Evolutionary conservation across 2,888 invertebrate genomes (phyloP).

Genomic region (Emmelina monodactyla): DNA sequence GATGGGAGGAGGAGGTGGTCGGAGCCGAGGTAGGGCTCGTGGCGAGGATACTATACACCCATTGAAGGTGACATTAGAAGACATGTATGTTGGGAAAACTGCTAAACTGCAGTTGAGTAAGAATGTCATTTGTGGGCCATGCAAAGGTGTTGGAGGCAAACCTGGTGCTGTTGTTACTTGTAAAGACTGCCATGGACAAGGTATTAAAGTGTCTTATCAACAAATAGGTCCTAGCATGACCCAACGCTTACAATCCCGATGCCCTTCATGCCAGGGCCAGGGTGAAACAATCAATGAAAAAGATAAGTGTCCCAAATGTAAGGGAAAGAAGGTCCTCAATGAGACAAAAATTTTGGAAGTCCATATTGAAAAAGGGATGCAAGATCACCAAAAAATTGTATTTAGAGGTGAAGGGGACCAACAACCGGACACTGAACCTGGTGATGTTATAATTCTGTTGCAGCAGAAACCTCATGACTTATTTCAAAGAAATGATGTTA

Average conservation of each 20-base stretch:
- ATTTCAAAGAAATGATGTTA: slow-evolving; percentile 80
- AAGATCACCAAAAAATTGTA: slow-evolving; percentile 83
- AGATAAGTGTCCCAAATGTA: slow-evolving; percentile 83
- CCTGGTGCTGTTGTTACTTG: slow-evolving; percentile 73
- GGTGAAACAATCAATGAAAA: slow-evolving; percentile 81
- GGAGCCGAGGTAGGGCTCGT: slow-evolving; percentile 63
- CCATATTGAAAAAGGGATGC: slow-evolving; percentile 89
- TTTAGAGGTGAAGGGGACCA: slow-evolving; percentile 93
- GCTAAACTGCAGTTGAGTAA: slow-evolving; percentile 83
- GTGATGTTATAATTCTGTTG: slow-evolving; percentile 88
- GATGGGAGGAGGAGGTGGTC: slow-evolving; percentile 62
- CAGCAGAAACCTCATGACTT: slow-evolving; percentile 80
- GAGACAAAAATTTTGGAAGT: slow-evolving; percentile 88
- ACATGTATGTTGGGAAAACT: slow-evolving; percentile 89
- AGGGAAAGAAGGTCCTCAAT: slow-evolving; percentile 83
- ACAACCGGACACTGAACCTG: slow-evolving; percentile 83
- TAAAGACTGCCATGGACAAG: slow-evolving; percentile 78
- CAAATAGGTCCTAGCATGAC: slow-evolving; percentile 73
- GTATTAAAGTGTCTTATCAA: slow-evolving; percentile 76
- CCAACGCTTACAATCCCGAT: slow-evolving; percentile 69
- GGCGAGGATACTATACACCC: slow-evolving; percentile 88
- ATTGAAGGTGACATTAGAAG: slow-evolving; percentile 86
- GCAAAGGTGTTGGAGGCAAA: slow-evolving; percentile 80
- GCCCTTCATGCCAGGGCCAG: slow-evolving; percentile 70
- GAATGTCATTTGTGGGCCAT: slow-evolving; percentile 80